These are phyloP conservation scores for Nicator chloris DNA, from an alignment of 2,113 vertebrate species.

Conservation along the genomic window DNA sequence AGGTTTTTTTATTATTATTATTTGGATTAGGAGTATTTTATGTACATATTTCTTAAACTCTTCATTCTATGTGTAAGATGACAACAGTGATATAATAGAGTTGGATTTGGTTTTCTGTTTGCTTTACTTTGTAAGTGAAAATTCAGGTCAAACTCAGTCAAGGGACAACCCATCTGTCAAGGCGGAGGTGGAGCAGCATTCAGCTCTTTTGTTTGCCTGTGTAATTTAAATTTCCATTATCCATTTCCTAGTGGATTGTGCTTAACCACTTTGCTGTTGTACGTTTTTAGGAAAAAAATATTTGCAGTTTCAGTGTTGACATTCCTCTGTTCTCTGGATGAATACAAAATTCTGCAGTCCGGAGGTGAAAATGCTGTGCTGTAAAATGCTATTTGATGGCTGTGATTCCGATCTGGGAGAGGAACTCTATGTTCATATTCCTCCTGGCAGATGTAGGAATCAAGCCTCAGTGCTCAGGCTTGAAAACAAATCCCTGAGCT, in stretches of 20 bases:
- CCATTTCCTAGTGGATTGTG: slow-evolving; percentile 15
- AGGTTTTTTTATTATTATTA: background rate
- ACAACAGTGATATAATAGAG: background rate
- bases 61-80: background rate
- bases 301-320: background rate
- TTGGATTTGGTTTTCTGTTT: slow-evolving; percentile 22
- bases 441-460: background rate
- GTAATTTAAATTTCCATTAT: slow-evolving; percentile 49
- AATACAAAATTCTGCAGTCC: background rate
- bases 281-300: background rate
- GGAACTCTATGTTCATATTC: background rate
- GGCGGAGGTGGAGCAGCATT: background rate
- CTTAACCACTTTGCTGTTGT: background rate
- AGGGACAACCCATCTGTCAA: background rate
- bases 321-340: background rate
- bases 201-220: slow-evolving; percentile 22
- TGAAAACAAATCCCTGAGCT: background rate
- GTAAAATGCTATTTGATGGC: background rate
- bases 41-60: background rate
- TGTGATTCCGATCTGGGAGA: background rate
- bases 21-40: background rate
- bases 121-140: slow-evolving; percentile 35
- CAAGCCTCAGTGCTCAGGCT: background rate
- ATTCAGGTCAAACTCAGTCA: slow-evolving; percentile 28
- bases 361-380: background rate